Conservation (phyloP, 2,113 vertebrate species). For the Merops nubicus region DNA sequence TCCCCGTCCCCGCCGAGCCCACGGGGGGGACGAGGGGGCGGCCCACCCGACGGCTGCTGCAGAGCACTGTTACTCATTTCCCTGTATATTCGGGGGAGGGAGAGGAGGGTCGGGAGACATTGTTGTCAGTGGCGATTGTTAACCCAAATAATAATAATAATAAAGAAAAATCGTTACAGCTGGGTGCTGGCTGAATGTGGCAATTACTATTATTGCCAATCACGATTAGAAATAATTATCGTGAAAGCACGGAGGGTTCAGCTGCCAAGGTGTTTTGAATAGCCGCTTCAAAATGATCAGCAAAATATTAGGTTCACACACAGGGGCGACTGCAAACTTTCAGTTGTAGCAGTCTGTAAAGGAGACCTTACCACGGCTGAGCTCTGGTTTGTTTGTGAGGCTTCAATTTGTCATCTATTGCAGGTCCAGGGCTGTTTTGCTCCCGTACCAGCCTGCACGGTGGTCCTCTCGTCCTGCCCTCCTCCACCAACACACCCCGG, state of each 20-base stretch:
- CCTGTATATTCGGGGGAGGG: neutral
- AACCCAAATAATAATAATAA: conserved; percentile 55
- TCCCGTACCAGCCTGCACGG: fast-evolving
- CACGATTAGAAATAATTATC: conserved; percentile 55
- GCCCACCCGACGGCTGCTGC: neutral
- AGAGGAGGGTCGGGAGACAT: neutral
- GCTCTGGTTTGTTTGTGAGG: neutral
- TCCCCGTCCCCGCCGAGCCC: neutral
- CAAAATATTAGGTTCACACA: neutral
- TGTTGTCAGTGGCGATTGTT: conserved; percentile 40
- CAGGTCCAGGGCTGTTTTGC: neutral
- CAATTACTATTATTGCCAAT: conserved; percentile 59
- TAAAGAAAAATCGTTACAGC: conserved; percentile 49
- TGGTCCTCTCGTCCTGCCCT: fast-evolving
- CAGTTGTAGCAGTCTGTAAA: neutral
- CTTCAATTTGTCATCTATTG: too few relatives aligned
- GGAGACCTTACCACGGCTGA: neutral
- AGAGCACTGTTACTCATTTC: neutral
- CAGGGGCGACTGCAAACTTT: neutral
- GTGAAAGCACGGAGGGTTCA: conserved; percentile 31
- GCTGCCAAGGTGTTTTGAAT: conserved; percentile 64
- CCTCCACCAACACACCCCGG: fast-evolving
- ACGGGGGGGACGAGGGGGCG: neutral
- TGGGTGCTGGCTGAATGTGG: conserved; percentile 53
- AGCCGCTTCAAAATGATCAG: neutral